These are phyloP conservation scores for Cryptus viduatorius DNA, from an alignment of 2,888 invertebrate genomes.

Conservation along the genomic window DNA sequence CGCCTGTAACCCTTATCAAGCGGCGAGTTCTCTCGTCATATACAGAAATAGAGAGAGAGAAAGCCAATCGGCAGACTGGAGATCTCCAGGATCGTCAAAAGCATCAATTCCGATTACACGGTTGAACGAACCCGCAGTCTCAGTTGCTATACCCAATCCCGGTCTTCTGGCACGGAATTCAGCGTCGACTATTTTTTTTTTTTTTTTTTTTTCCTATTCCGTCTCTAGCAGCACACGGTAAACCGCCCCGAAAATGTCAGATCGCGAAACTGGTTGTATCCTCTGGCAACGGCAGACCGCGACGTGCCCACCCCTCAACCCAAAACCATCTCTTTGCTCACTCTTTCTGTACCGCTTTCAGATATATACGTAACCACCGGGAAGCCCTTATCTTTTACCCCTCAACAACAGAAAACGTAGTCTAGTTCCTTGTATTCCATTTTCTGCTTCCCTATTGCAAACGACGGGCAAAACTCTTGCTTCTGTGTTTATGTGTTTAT, in stretches of 20 bases:
- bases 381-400: slow-evolving; percentile 45
- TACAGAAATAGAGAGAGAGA: not conserved
- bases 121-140: slow-evolving; percentile 20
- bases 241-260: slow-evolving; percentile 57
- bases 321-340: slow-evolving; percentile 15
- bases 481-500: not conserved
- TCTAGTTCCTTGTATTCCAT: slow-evolving; percentile 17
- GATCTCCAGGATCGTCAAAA: slow-evolving; percentile 65
- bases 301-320: not conserved
- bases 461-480: not conserved
- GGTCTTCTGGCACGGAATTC: slow-evolving; percentile 66
- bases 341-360: not conserved
- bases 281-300: slow-evolving; percentile 63
- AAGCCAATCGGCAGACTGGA: slow-evolving; percentile 6
- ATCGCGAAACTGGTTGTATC: slow-evolving; percentile 57
- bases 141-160: slow-evolving; percentile 33
- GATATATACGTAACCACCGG: slow-evolving; percentile 17
- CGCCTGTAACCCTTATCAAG: slow-evolving; percentile 36
- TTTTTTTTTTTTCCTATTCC: not conserved
- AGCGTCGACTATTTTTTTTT: slow-evolving; percentile 35
- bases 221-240: slow-evolving; percentile 14
- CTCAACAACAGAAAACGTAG: slow-evolving; percentile 47
- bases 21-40: slow-evolving; percentile 15
- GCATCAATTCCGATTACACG: slow-evolving; percentile 67
- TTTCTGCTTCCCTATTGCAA: not conserved